These are phyloP conservation scores for Dyspetes luteomarginatus DNA, from an alignment of 2,888 invertebrate genomes.

Conservation along the genomic window DNA sequence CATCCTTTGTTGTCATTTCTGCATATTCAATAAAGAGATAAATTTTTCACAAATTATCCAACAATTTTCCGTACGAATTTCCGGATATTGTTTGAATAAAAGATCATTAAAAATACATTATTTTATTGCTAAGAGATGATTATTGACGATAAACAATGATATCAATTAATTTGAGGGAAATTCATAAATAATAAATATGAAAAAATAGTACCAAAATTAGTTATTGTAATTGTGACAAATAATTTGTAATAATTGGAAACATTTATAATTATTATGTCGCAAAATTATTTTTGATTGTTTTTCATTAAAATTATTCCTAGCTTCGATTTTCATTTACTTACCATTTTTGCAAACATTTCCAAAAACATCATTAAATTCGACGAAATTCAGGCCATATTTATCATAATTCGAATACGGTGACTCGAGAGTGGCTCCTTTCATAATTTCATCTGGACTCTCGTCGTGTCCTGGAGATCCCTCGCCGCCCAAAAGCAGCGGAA, in stretches of 20 bases:
- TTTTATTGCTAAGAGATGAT: too few species aligned
- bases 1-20: constrained; percentile 54
- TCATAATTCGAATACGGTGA: constrained; percentile 66
- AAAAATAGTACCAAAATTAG: too few species aligned
- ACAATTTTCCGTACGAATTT: background rate
- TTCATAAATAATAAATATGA: too few species aligned
- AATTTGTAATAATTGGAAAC: too few species aligned
- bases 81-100: background rate
- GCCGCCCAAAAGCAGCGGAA: constrained; percentile 74
- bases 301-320: background rate
- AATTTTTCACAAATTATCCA: background rate
- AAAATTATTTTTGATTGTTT: background rate
- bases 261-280: too few species aligned
- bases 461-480: constrained; percentile 72
- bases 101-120: background rate
- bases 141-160: too few species aligned
- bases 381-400: constrained; percentile 67
- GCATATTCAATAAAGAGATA: constrained; percentile 20
- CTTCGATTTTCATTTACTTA: constrained; percentile 34
- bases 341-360: constrained; percentile 55
- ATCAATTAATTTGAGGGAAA: too few species aligned
- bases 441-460: constrained; percentile 75
- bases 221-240: too few species aligned
- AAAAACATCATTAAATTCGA: constrained; percentile 64
- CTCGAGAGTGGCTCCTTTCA: constrained; percentile 70